Conservation (phyloP, 2,797 vertebrate genomes). For the Sebastes ruberrimus region DNA sequence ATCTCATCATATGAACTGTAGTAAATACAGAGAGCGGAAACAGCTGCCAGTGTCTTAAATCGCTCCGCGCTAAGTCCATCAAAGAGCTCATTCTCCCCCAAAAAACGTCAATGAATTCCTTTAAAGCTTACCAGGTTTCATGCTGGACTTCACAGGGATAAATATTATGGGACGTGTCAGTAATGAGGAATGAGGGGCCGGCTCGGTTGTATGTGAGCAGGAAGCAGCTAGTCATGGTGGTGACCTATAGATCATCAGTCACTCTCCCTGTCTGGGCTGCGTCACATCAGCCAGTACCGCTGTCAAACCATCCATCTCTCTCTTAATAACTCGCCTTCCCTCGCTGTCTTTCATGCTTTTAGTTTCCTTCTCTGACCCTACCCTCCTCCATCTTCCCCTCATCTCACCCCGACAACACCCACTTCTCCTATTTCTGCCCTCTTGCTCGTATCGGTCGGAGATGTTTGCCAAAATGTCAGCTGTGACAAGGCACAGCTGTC, state of each 20-base stretch:
- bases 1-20: constrained; percentile 23
- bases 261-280: constrained; percentile 71
- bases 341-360: constrained; percentile 19
- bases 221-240: constrained; percentile 70
- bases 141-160: constrained; percentile 64
- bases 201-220: constrained; percentile 49
- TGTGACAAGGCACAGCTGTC: constrained; percentile 70
- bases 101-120: constrained; percentile 55
- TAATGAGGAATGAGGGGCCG: constrained; percentile 67
- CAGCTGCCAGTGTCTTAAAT: constrained; percentile 49
- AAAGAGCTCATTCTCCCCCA: constrained; percentile 62
- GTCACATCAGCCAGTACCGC: constrained; percentile 60
- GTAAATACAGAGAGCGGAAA: constrained; percentile 22
- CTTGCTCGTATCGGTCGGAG: constrained; percentile 23
- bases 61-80: constrained; percentile 44
- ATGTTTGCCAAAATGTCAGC: constrained; percentile 67
- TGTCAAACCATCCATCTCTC: constrained; percentile 62
- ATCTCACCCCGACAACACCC: constrained; percentile 46
- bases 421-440: constrained; percentile 47
- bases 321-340: constrained; percentile 12
- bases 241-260: constrained; percentile 78
- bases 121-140: constrained; percentile 69
- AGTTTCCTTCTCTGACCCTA: constrained; percentile 18
- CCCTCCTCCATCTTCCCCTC: constrained; percentile 32
- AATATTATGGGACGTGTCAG: constrained; percentile 77